Conservation (phyloP, 2,888 invertebrate species). For the Drosophila austrosaltans region DNA sequence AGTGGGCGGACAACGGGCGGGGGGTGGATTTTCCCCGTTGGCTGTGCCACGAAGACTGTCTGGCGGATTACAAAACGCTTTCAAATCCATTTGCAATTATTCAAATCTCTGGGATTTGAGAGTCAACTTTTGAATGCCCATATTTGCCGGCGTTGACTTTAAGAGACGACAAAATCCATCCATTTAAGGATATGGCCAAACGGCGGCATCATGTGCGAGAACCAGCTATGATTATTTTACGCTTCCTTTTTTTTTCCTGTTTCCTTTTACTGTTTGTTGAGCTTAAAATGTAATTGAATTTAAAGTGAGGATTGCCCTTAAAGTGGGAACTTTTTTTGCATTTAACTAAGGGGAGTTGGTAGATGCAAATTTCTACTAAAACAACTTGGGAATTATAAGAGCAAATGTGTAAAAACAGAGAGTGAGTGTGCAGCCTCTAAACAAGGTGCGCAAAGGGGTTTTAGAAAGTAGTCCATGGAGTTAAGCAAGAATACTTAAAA, state of each 20-base stretch:
- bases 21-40: constrained; percentile 23
- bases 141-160: constrained; percentile 64
- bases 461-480: no score
- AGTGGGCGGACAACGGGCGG: constrained; percentile 25
- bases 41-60: constrained; percentile 67
- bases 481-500: no score
- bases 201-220: constrained; percentile 62
- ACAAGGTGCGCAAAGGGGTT: no score
- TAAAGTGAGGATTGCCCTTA: constrained; percentile 68
- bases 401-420: constrained; percentile 9
- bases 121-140: constrained; percentile 79
- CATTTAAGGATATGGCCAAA: constrained; percentile 29
- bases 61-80: constrained; percentile 69
- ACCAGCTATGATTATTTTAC: constrained; percentile 13
- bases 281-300: constrained; percentile 77
- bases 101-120: constrained; percentile 76
- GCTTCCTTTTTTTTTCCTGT: background rate
- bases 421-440: background rate
- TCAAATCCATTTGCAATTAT: constrained; percentile 78
- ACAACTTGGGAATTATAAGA: background rate
- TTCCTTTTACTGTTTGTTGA: constrained; percentile 25
- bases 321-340: constrained; percentile 44
- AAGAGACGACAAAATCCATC: constrained; percentile 20
- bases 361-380: background rate
- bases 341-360: background rate